Evolutionary conservation across 2,888 invertebrate genomes (phyloP).

Genomic region (Brassicogethes aeneus): DNA sequence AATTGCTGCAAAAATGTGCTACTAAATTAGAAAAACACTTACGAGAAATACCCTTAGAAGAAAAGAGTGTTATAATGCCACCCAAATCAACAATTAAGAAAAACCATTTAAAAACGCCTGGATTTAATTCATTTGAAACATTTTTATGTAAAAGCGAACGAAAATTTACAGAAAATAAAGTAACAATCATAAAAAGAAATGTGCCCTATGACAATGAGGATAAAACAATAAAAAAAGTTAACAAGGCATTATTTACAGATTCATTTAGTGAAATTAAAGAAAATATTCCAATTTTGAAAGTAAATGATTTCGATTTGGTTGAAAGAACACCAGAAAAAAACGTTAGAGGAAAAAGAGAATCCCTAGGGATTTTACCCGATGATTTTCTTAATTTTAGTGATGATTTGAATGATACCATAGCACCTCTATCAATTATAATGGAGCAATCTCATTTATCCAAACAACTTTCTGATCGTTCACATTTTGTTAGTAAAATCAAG

Average conservation of each 20-base stretch:
- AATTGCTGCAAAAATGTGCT: slow-evolving; percentile 19
- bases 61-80: not conserved
- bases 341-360: too few species aligned
- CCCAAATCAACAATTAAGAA: not conserved
- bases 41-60: slow-evolving; percentile 9
- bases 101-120: not conserved
- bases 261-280: not conserved
- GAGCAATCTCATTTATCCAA: too few species aligned
- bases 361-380: slow-evolving; percentile 15
- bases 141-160: not conserved
- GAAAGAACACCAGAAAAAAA: too few species aligned
- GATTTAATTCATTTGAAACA: not conserved
- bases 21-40: slow-evolving; percentile 16
- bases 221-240: not conserved
- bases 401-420: too few species aligned
- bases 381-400: not conserved
- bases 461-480: too few species aligned
- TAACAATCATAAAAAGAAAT: not conserved
- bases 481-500: too few species aligned
- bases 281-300: not conserved
- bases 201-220: not conserved
- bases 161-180: not conserved
- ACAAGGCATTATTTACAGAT: not conserved
- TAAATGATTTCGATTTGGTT: not conserved
- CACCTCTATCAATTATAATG: too few species aligned